A percentile compares a stretch with the other conserved stretches of the same genome.
These are phyloP conservation scores for Alosa sapidissima DNA, from an alignment of 2,797 vertebrate genomes.

Conservation along the genomic window DNA sequence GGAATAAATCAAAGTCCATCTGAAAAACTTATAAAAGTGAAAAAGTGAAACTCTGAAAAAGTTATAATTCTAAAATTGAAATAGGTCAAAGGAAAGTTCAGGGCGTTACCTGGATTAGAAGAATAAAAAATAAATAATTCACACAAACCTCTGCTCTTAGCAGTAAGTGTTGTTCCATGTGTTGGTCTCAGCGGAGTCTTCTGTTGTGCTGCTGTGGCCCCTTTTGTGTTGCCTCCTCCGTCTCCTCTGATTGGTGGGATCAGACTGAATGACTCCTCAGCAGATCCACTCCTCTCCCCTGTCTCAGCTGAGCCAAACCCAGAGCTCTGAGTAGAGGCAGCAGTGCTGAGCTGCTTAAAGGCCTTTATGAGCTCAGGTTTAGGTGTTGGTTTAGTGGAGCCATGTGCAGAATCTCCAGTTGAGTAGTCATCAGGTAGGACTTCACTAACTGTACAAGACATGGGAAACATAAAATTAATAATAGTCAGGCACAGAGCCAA, in stretches of 20 bases:
- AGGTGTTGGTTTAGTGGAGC: background rate
- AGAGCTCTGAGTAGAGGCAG: background rate
- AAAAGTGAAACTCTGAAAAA: no score
- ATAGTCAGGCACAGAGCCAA: no score
- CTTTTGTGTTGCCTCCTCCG: background rate
- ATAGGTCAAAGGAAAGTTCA: no score
- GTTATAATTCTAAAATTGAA: no score
- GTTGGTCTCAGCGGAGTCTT: background rate
- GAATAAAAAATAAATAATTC: no score
- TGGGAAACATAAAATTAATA: background rate
- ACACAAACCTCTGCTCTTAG: no score
- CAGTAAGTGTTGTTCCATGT: background rate
- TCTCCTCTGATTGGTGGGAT: no score
- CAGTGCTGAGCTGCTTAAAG: background rate
- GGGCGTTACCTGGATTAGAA: no score
- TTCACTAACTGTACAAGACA: background rate
- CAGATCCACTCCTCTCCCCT: background rate
- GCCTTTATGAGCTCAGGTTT: background rate
- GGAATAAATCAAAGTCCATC: no score
- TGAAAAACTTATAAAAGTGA: no score
- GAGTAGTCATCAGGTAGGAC: background rate
- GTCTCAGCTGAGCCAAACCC: background rate
- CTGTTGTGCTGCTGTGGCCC: background rate
- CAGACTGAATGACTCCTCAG: background rate
- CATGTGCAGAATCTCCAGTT: background rate